Evolutionary conservation across 1,140 invertebrate species (phyloP).

Genomic region (Cydia fagiglandana): DNA sequence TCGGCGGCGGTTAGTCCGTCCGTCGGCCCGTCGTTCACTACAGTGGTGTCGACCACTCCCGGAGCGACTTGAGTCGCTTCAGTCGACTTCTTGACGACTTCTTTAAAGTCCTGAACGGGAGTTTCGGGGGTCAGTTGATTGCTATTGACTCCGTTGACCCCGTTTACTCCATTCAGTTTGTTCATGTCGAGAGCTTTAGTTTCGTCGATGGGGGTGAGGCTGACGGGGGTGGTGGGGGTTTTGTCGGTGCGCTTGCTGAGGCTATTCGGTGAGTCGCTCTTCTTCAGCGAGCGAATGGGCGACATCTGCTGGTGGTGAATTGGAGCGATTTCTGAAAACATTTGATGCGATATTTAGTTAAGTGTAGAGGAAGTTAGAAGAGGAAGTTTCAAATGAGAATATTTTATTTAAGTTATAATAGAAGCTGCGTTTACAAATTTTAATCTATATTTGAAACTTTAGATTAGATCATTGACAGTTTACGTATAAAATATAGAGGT

Average conservation of each 20-base stretch:
- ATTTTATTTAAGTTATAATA: neutral
- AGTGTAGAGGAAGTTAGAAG: neutral
- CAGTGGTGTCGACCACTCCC: constrained; percentile 73
- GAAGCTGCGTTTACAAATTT: too few relatives aligned
- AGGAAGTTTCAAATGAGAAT: constrained; percentile 48
- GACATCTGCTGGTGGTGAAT: constrained; percentile 78
- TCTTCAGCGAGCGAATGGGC: constrained; percentile 73
- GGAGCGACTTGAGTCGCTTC: constrained; percentile 75
- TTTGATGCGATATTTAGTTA: constrained; percentile 41
- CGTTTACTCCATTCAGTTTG: constrained; percentile 61
- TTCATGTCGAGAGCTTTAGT: constrained; percentile 75
- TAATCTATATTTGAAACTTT: too few relatives aligned
- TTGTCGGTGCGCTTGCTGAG: constrained; percentile 74
- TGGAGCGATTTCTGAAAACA: constrained; percentile 78
- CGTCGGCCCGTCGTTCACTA: constrained; percentile 64
- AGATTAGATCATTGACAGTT: too few relatives aligned
- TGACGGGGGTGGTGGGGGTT: constrained; percentile 75
- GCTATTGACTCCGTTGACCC: constrained; percentile 64
- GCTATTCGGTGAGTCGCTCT: constrained; percentile 74
- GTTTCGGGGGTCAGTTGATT: constrained; percentile 70
- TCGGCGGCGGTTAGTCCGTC: constrained; percentile 82
- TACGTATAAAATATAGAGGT: neutral
- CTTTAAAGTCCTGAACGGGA: constrained; percentile 64
- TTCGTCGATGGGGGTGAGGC: constrained; percentile 77
- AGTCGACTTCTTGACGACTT: constrained; percentile 68